Evolutionary conservation across 2,888 invertebrate genomes (phyloP).

Genomic region (Podabrus alpinus): DNA sequence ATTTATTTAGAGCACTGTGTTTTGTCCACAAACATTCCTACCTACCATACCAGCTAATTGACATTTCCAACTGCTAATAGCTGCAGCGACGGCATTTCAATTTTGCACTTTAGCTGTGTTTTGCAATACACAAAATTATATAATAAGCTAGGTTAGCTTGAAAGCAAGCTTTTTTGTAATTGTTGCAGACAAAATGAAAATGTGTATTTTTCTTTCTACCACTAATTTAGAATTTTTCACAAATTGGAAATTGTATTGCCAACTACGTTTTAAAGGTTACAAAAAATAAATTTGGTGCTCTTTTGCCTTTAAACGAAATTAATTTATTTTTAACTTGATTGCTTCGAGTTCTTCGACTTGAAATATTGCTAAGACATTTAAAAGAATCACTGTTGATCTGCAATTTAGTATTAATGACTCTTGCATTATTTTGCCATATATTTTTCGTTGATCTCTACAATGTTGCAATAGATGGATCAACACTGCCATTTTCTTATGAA

Average conservation of each 20-base stretch:
- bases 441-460: conserved; percentile 38
- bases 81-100: neutral
- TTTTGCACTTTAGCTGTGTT: conserved; percentile 4
- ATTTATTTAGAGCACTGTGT: conserved; percentile 43
- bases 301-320: neutral
- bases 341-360: neutral
- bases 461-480: conserved; percentile 45
- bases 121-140: conserved; percentile 2
- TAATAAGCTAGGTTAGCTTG: conserved; percentile 9
- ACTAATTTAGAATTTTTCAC: neutral
- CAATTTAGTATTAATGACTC: conserved; percentile 33
- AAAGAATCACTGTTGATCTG: neutral
- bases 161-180: conserved; percentile 13
- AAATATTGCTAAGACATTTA: neutral
- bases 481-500: conserved; percentile 43
- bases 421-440: conserved; percentile 29
- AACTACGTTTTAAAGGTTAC: neutral
- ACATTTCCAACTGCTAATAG: conserved; percentile 11
- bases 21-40: conserved; percentile 33
- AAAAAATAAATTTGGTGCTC: neutral
- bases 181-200: conserved; percentile 8
- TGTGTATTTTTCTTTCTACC: neutral
- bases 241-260: neutral
- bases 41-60: conserved; percentile 29
- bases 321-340: neutral